These are phyloP conservation scores for Neodiprion pinetum DNA, from an alignment of 1,140 invertebrate species.

Conservation along the genomic window DNA sequence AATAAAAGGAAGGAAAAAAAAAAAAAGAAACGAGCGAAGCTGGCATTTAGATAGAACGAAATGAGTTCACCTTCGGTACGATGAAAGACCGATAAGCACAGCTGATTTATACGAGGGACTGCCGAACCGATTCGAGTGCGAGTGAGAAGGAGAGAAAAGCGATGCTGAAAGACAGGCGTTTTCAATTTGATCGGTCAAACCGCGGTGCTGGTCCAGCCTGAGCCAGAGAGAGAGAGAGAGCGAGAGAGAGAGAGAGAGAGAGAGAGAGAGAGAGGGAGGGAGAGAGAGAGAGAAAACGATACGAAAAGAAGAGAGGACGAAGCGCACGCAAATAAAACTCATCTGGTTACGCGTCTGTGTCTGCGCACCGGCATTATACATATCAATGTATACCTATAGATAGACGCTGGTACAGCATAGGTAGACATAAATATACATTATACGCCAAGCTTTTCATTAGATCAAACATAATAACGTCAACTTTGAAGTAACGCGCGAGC, in stretches of 20 bases:
- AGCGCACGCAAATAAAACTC: neutral
- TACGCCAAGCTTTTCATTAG: too few relatives aligned
- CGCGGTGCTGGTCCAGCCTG: neutral
- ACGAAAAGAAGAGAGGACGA: neutral
- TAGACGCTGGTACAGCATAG: too few relatives aligned
- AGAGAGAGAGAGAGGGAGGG: neutral
- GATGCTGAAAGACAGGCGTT: constrained; percentile 1
- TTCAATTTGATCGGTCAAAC: constrained; percentile 13
- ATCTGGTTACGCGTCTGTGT: too few relatives aligned
- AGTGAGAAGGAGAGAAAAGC: neutral
- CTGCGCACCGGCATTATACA: too few relatives aligned
- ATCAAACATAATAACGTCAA: too few relatives aligned
- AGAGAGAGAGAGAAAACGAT: neutral
- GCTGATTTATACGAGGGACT: constrained; percentile 51
- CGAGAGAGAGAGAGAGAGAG: neutral
- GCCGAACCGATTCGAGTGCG: constrained; percentile 6
- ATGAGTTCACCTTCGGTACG: constrained; percentile 60
- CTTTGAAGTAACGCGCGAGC: too few relatives aligned
- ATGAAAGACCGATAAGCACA: constrained; percentile 63
- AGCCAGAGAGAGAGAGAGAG: neutral
- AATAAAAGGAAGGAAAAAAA: neutral
- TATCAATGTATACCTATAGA: too few relatives aligned
- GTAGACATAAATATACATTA: too few relatives aligned
- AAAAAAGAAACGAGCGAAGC: constrained; percentile 46
- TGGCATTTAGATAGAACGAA: constrained; percentile 62